Base-by-base conservation (phyloP, 37 sponge, comb jelly and placozoan species). In the Theonella swinhoei region DNA sequence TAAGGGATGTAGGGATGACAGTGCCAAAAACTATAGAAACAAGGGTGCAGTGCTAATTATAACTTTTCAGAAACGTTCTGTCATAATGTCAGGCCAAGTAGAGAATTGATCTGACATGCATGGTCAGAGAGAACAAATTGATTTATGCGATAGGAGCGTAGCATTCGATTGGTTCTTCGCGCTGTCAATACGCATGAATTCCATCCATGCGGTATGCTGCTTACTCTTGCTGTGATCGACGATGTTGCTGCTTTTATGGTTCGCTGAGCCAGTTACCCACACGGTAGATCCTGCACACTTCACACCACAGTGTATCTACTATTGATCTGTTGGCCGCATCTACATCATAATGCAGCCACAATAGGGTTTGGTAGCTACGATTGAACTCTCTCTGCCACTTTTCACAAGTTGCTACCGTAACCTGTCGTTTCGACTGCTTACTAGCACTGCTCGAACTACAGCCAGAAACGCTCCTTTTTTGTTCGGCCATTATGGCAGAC, bases 191-290 rank as follows among this genome's bases (percentile, higher is more conserved):
- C n/a, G n/a, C n/a, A n/a, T n/a, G n/a, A n/a, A n/a, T n/a, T n/a
- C n/a, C n/a, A n/a, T n/a, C n/a, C n/a, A n/a, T n/a, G n/a, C n/a
- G n/a, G n/a, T n/a, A n/a, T n/a, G n/a, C n/a, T n/a, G n/a, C n/a
- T n/a, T n/a, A n/a, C n/a, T n/a, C n/a, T n/a, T 78, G 37, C 83
- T 87, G 78, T 87, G 91, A 54, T 91, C 91, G 17, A 81, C 32
- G 38, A 87, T 54, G 70, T 84, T 84, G 80, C 85, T 92, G 20
- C 68, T 87, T 70, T 79, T 83, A 4, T 87, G 92, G 66, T 92
- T 92, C 33, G 66, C 74, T 42, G 91, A 87, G 17, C 84, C 92
- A 70, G 20, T 36, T 8, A 92, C 64, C 92, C 92, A 92, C 0
- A 75, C 84, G 77, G 68, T 80, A 79, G 33, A 32, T 71, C 33